Evolutionary conservation across 2,113 vertebrate species (phyloP).

Genomic region (Gnathonemus longibarbis): DNA sequence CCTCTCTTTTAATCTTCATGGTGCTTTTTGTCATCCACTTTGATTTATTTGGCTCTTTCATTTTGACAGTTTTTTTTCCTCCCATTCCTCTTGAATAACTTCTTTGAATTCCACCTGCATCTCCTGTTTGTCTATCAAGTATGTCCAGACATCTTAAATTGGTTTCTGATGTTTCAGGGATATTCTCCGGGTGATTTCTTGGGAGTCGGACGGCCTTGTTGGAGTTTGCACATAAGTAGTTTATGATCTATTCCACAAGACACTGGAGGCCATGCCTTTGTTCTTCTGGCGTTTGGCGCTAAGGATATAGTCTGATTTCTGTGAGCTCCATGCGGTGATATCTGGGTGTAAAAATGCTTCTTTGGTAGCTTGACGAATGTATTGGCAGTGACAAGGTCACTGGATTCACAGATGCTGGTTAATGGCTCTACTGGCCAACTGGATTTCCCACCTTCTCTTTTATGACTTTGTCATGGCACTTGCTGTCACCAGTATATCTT

Average conservation of each 20-base stretch:
- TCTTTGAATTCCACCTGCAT: background rate
- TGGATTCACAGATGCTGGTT: background rate
- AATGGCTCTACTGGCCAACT: background rate
- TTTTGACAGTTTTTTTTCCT: background rate
- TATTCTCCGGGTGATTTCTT: background rate
- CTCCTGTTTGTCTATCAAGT: background rate
- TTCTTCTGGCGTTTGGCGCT: background rate
- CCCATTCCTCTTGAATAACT: background rate
- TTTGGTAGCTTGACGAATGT: background rate
- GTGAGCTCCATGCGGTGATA: background rate
- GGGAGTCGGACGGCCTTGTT: background rate
- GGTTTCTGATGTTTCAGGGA: background rate
- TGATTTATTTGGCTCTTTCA: background rate
- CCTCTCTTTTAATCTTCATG: background rate
- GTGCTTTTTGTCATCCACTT: background rate
- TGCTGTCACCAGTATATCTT: background rate
- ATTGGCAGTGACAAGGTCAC: background rate
- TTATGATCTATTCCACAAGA: background rate
- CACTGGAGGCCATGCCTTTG: background rate
- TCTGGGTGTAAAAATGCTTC: background rate
- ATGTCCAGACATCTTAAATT: background rate
- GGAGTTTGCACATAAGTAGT: background rate
- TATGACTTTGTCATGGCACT: background rate
- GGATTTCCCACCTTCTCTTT: background rate
- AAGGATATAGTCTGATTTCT: background rate